These are phyloP conservation scores for Caenorhabditis panamensis DNA, from an alignment of 2,888 invertebrate species.

Conservation along the genomic window DNA sequence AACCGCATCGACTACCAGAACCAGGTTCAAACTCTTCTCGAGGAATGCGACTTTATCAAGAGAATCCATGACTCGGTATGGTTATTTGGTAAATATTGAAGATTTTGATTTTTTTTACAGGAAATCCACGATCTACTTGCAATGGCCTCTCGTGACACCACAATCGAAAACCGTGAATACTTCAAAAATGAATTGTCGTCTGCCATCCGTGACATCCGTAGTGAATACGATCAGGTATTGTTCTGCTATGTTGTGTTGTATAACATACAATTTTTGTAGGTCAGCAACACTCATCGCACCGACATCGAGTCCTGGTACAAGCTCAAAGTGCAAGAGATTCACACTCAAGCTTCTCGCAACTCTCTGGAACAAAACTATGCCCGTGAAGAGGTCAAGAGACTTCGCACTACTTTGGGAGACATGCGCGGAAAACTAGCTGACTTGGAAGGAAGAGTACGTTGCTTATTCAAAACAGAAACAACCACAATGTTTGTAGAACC, in stretches of 20 bases:
- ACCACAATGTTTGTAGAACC: constrained; percentile 81
- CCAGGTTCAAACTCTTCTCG: constrained; percentile 83
- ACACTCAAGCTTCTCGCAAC: constrained; percentile 78
- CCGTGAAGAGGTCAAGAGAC: constrained; percentile 81
- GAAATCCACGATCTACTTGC: constrained; percentile 63
- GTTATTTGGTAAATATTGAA: constrained; percentile 66
- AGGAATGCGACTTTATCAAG: constrained; percentile 83
- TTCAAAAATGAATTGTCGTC: constrained; percentile 84
- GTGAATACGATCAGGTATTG: constrained; percentile 82
- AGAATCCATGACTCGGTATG: constrained; percentile 82
- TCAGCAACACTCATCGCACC: constrained; percentile 82
- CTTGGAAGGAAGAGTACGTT: constrained; percentile 83
- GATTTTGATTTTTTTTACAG: constrained; percentile 5
- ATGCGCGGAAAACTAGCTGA: constrained; percentile 83
- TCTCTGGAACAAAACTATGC: constrained; percentile 67
- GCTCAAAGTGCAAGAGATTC: constrained; percentile 84
- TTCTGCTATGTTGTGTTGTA: not conserved
- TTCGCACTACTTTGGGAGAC: constrained; percentile 82
- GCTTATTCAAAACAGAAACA: not conserved
- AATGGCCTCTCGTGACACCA: constrained; percentile 83
- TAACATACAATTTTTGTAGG: constrained; percentile 64
- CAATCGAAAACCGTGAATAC: constrained; percentile 84
- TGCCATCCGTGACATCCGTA: constrained; percentile 83
- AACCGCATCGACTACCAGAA: constrained; percentile 83
- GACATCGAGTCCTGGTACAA: constrained; percentile 84